A percentile compares a stretch with the other conserved stretches of the same genome.
Conservation (phyloP, 2,797 vertebrate genomes). For the Dromococcyx pavoninus region DNA sequence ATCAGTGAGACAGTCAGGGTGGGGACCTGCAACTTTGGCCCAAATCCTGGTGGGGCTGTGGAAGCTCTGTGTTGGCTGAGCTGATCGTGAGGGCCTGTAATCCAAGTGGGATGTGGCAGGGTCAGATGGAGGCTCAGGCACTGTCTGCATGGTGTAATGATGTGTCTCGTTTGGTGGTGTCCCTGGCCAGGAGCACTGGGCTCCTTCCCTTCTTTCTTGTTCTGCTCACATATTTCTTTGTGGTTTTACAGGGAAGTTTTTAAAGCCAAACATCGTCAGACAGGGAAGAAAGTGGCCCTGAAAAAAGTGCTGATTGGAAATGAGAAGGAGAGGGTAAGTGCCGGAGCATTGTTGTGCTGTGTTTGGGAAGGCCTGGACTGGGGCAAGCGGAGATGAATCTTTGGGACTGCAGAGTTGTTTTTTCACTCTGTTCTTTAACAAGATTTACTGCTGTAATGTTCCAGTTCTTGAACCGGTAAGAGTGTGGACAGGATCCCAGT, state of each 20-base stretch:
- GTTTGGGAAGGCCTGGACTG: too few species aligned
- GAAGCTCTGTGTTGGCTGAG: neutral
- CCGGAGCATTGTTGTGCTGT: neutral
- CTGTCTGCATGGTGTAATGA: rapidly evolving
- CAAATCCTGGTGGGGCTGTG: neutral
- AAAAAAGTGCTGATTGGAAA: conserved; percentile 99
- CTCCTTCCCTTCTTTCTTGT: neutral
- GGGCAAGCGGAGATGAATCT: rapidly evolving
- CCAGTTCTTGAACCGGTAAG: neutral
- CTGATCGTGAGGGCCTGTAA: neutral
- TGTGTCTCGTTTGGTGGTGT: neutral
- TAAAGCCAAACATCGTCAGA: conserved; percentile 95
- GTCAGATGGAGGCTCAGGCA: neutral
- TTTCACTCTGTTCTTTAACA: neutral
- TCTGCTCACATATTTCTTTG: neutral
- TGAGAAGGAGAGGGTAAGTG: conserved; percentile 94
- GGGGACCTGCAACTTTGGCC: neutral
- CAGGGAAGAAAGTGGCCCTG: conserved; percentile 93
- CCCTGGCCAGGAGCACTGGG: neutral
- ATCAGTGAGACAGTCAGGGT: neutral
- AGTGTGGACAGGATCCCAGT: neutral
- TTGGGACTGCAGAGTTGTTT: rapidly evolving
- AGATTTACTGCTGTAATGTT: rapidly evolving
- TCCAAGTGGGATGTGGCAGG: neutral
- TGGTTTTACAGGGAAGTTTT: conserved; percentile 87